Base-by-base conservation (phyloP, 2,797 vertebrate genomes). In the Helarctos malayanus region DNA sequence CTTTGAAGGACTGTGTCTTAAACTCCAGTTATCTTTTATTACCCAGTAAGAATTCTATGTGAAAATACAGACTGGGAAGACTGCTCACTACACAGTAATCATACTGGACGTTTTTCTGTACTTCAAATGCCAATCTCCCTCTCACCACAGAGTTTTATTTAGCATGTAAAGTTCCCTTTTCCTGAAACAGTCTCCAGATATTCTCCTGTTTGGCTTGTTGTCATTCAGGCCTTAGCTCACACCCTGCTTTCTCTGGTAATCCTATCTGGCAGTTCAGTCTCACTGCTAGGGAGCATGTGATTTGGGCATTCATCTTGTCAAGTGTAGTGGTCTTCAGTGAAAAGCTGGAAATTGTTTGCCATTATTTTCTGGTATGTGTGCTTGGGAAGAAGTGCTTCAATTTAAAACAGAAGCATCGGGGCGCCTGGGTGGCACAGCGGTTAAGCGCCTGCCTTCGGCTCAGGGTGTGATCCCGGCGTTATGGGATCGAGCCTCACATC, bases 351-450 rank as follows among this genome's bases (percentile, higher is more conserved):
- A 97, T 91, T 14, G 97, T 76, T 91, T 98, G 4, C 86, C 68
- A 29, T 98, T 98, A 94, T 99, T 98, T 97, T 99, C 98, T 23
- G 32, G 15, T 52, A 98, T 89, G n/a, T 97, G 91, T 18, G 98
- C 71, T 61, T 97, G 97, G 56, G 98, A 98, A 56, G 97, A n/a
- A 1, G 56, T 95, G 96, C 6, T 97, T 84, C 96, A 98, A 99
- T 57, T 86, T 68, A 68, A 79, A 71, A 96, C 83, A 7, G 98
- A 98, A 0, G 76, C 27, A 3, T 98, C 99, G 35, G 35, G 35
- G 35, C 35, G 3, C 35, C 35, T 38, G 35, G 35, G 35, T 38
- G 35, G 35, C 35, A 38, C 35, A 38, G 35, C 35, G 35, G 35
- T 38, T 38, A 38, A 38, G 35, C 3, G 3, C 35, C 35, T 38